Evolutionary conservation across 2,888 invertebrate genomes (phyloP), one percentile per base, ranked within the genome.

Genomic region (Onthophagus sagittarius): DNA sequence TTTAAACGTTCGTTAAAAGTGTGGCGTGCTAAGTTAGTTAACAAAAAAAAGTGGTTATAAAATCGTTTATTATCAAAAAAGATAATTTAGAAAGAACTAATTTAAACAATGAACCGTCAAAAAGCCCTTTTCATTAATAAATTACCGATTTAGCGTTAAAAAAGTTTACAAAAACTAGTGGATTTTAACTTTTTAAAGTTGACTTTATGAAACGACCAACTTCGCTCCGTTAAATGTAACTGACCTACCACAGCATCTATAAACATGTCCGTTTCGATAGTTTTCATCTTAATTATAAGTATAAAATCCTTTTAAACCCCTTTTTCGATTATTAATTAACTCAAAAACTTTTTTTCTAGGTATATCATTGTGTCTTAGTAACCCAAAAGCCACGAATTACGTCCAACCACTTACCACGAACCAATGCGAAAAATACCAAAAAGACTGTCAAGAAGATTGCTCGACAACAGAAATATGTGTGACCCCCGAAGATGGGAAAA

Each of bases 371-470:
- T n/a, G 33, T 4, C 32, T 71, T 23, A 33, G 39, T 32, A 65
- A 33, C 6, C 77, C 78, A 64, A 77, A 80, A 63, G 77, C 80
- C 63, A 77, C 78, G 9, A 77, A 67, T 23, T 31, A 23, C 9
- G 67, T 67, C 7, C 31, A 13, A 6, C 67, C 23, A 23, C 75
- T 76, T 53, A 83, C 85, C 62, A 90, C 91, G 4, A 87, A 87
- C 5, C 88, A 86, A 78, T 93, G 93, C 82, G 92, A 92, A 82
- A 92, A 89, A 84, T 92, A 90, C 83, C 93, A 93, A 82, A 87
- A 88, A 13, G 88, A 88, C 0, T 84, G 85, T 79, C 84, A 86
- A n/a, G 77, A 77, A 15, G 84, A 83, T 76, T 86, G 86, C 15
- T 75, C 77, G 5, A 83, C 83, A 75, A 82, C 84, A 53, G 90